A percentile compares a stretch with the other conserved stretches of the same genome.
phyloP scores from a whole-genome alignment of 2,113 vertebrate genomes.

The Danionella cerebrum region DNA sequence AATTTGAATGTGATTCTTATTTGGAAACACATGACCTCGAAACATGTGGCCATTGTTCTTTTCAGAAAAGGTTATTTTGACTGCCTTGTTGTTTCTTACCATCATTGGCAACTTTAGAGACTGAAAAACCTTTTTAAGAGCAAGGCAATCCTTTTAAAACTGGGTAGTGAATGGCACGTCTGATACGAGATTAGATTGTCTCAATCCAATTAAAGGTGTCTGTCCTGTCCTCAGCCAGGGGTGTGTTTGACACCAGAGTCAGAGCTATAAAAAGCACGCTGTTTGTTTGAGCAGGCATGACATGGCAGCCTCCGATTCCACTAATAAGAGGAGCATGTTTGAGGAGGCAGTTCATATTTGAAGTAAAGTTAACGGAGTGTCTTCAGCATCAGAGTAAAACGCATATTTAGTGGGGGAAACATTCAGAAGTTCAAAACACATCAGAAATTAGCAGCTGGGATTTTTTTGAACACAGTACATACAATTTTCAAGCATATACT shows the following conservation, averaged over 20 bases:
- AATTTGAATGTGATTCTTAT: background rate
- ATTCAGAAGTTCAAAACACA: too few relatives aligned
- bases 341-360: background rate
- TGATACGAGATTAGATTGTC: background rate
- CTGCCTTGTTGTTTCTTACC: background rate
- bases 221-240: background rate
- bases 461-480: too few relatives aligned
- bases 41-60: background rate
- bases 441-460: too few relatives aligned
- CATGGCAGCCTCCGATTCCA: background rate
- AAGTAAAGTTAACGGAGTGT: too few relatives aligned
- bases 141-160: background rate
- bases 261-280: background rate
- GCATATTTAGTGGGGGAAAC: too few relatives aligned
- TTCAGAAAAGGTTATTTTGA: background rate
- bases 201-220: conserved; percentile 14
- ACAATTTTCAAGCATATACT: too few relatives aligned
- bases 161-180: background rate
- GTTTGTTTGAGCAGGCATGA: background rate
- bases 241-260: background rate
- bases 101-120: background rate
- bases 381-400: too few relatives aligned
- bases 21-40: background rate
- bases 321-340: background rate
- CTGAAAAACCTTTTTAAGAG: background rate